A percentile compares a stretch with the other conserved stretches of the same genome.
Conservation (phyloP, 2,113 vertebrate species). For the Ceyx margarethae region DNA sequence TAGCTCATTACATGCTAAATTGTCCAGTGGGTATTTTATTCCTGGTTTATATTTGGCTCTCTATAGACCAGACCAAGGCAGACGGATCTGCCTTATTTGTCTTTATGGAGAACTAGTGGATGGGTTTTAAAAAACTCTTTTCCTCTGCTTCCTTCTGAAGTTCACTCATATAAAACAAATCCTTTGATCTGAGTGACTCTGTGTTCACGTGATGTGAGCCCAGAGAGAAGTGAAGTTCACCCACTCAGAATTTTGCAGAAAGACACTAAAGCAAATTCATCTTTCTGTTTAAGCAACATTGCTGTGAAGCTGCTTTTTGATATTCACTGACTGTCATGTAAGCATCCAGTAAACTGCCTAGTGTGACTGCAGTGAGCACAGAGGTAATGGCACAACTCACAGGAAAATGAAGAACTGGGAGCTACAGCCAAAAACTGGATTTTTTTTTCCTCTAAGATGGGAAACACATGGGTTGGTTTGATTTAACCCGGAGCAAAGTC, state of each 20-base stretch:
- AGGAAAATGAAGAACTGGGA: neutral
- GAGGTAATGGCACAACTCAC: neutral
- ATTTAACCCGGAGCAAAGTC: neutral
- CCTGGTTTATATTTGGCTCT: neutral
- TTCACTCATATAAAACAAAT: conserved; percentile 2
- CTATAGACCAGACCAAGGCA: neutral
- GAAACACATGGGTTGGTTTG: neutral
- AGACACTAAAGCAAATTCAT: conserved; percentile 13
- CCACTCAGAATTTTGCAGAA: neutral
- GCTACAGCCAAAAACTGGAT: neutral
- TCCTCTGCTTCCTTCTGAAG: neutral
- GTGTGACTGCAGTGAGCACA: neutral
- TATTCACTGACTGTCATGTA: neutral
- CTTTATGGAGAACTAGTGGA: neutral
- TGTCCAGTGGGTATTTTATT: neutral
- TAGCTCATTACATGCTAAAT: conserved; percentile 13
- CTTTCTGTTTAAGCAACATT: neutral
- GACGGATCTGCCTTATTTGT: neutral
- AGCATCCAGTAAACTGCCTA: neutral
- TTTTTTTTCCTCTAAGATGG: neutral
- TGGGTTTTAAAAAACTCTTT: neutral
- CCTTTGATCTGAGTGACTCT: neutral
- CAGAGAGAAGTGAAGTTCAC: neutral
- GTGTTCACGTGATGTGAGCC: neutral
- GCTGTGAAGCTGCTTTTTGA: neutral